These are phyloP conservation scores for Tachina grossa DNA, from an alignment of 2,888 invertebrate species.

Conservation along the genomic window DNA sequence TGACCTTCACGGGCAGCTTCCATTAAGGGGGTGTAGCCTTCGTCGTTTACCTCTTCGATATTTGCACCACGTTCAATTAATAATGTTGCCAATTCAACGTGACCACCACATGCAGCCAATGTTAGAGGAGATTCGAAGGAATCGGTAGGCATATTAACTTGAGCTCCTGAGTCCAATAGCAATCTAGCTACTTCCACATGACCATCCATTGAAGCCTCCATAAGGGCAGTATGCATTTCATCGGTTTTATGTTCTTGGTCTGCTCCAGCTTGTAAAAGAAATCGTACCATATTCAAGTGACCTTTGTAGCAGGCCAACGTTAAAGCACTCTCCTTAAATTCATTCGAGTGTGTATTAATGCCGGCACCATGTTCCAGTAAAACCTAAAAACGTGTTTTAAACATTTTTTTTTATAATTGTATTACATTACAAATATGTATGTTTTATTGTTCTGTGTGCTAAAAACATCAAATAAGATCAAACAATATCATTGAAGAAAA, in stretches of 20 bases:
- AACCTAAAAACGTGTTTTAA: constrained; percentile 83
- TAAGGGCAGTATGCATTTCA: constrained; percentile 99
- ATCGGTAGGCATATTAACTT: constrained; percentile 99
- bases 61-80: constrained; percentile 98
- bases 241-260: constrained; percentile 99
- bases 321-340: constrained; percentile 99
- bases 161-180: constrained; percentile 97
- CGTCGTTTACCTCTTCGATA: constrained; percentile 99
- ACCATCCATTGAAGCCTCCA: constrained; percentile 99
- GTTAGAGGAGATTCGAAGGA: constrained; percentile 99
- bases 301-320: constrained; percentile 98
- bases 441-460: not conserved
- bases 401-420: not conserved
- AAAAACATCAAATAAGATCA: constrained; percentile 83
- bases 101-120: constrained; percentile 98
- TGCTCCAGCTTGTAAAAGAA: constrained; percentile 96
- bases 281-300: constrained; percentile 98
- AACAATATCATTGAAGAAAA: constrained; percentile 78
- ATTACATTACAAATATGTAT: not conserved
- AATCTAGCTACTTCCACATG: constrained; percentile 98
- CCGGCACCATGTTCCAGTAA: constrained; percentile 96
- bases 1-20: constrained; percentile 99
- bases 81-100: constrained; percentile 97
- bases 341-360: constrained; percentile 99
- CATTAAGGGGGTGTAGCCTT: constrained; percentile 99